Evolutionary conservation across 2,113 vertebrate species (phyloP), one percentile per base, ranked within the genome.

Genomic region (Actenoides lindsayi): DNA sequence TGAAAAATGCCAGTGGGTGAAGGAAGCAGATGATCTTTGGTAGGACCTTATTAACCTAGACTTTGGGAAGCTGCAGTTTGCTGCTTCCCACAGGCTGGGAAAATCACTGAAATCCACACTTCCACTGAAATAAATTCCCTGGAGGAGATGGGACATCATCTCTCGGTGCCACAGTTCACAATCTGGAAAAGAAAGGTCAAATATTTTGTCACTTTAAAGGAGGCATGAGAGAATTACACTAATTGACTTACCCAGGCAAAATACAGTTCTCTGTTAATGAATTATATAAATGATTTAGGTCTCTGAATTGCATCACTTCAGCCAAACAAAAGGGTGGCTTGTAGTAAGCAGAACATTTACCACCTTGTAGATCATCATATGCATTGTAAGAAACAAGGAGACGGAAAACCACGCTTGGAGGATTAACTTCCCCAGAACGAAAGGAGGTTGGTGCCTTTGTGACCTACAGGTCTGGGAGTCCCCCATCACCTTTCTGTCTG

Each of bases 71-170:
- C 54, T 59, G 85, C 19, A 75, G 30, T 60, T 56, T 88, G 48
- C 60, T 90, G 20, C 71, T 96, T 88, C 8, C 64, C 82, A 86
- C 33, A 90, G 75, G 33, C 56, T 67, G 46, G 67, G 50, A 94
- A 84, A 65, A 83, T 59, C 37, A 54, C 17, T 82, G 37, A 87
- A 75, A 79, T 83, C n/a, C 23, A 35, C 19, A 41, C 1, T 83
- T 76, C 3, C 39, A 53, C 30, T 69, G 79, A 86, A 85, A 80
- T 28, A 51, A 62, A 41, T n/a, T 56, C 41, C 70, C 33, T 54
- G 28, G 73, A 86, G 54, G n/a, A 93, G 3, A 4, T 83, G 28
- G 20, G 50, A 10, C 27, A 42, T 73, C 50, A 63, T 28, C 1
- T 83, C 39, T 80, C 31, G 0, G 3, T 77, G 37, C 15, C n/a